phyloP scores from a whole-genome alignment of 2,888 invertebrate species.

The Anodontia alba region DNA sequence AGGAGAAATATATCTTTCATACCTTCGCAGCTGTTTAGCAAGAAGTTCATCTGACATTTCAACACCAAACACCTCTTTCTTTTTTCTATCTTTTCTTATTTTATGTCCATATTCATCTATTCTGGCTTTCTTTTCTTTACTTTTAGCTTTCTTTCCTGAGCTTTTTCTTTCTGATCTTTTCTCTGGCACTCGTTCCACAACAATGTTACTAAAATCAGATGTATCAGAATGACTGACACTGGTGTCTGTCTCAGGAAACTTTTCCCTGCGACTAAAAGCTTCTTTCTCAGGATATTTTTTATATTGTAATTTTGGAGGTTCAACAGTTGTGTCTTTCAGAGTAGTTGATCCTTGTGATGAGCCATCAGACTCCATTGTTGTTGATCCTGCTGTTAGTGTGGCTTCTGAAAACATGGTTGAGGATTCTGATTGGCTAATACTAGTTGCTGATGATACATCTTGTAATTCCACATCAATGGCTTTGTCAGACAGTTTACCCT shows the following conservation, averaged over 20 bases:
- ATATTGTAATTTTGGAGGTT: conserved; percentile 42
- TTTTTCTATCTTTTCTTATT: conserved; percentile 50
- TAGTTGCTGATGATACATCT: conserved; percentile 74
- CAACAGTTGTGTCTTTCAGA: conserved; percentile 72
- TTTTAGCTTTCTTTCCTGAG: conserved; percentile 33
- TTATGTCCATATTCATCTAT: conserved; percentile 53
- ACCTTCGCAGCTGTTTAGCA: conserved; percentile 37
- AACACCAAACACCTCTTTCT: conserved; percentile 48
- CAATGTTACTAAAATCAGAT: conserved; percentile 59
- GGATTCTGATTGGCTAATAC: conserved; percentile 63
- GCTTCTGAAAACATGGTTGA: conserved; percentile 56
- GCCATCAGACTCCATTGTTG: conserved; percentile 52
- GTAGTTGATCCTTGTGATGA: conserved; percentile 72
- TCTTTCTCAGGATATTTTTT: conserved; percentile 45
- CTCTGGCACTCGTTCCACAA: conserved; percentile 56
- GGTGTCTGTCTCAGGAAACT: conserved; percentile 41
- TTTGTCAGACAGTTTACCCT: conserved; percentile 70
- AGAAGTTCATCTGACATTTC: conserved; percentile 44
- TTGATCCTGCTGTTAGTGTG: conserved; percentile 51
- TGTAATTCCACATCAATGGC: conserved; percentile 72
- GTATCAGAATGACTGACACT: conserved; percentile 27
- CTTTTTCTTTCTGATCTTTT: conserved; percentile 26
- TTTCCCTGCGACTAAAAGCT: conserved; percentile 22
- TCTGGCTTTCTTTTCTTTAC: conserved; percentile 50
- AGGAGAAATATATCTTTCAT: conserved; percentile 47